phyloP scores from a whole-genome alignment of 2,888 invertebrate species.

The Tipula confusa region DNA sequence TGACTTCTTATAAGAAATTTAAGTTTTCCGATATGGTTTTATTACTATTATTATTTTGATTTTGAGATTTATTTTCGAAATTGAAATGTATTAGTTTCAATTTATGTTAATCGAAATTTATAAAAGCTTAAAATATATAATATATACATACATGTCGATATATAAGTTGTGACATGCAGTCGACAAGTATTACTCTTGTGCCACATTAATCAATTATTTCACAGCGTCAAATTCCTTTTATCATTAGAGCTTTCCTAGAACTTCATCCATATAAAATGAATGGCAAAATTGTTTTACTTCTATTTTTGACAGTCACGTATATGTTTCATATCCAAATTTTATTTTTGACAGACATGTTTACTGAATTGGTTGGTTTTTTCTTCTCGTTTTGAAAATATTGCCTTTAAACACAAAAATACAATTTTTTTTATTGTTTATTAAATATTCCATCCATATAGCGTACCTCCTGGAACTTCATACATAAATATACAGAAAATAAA shows the following conservation, averaged over 20 bases:
- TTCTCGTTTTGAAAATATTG: background rate
- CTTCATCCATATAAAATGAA: background rate
- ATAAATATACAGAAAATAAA: background rate
- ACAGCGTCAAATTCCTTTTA: background rate
- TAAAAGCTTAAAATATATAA: background rate
- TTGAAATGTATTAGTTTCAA: conserved; percentile 14
- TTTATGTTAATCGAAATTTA: background rate
- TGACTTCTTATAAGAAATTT: background rate
- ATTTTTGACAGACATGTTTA: conserved; percentile 13
- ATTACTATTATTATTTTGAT: background rate
- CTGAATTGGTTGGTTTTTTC: too few relatives aligned
- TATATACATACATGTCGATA: too few relatives aligned
- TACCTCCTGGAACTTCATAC: background rate
- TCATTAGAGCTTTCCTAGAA: background rate
- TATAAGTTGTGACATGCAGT: background rate
- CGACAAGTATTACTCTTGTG: background rate
- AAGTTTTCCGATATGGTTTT: background rate
- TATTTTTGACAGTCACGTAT: conserved; percentile 15
- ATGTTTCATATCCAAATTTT: background rate
- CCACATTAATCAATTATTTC: too few relatives aligned
- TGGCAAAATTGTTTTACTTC: background rate
- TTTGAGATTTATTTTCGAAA: background rate
- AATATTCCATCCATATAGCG: background rate
- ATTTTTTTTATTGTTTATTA: background rate
- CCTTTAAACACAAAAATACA: background rate